Base-by-base conservation (phyloP, 2,113 vertebrate species). In the Mastomys coucha region DNA sequence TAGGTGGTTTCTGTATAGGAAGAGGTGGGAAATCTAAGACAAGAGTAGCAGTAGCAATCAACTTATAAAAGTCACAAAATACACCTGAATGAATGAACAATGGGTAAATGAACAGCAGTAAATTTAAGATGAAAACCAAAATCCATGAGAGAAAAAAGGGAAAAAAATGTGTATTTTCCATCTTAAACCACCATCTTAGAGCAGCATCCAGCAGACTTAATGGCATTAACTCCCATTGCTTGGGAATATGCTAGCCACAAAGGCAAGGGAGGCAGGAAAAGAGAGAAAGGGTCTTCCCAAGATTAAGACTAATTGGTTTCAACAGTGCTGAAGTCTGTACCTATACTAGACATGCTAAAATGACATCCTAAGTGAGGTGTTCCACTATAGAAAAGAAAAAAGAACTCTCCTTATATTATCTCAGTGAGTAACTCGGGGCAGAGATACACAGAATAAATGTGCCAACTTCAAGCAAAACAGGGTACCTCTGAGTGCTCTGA, bases 111-210 rank as follows among this genome's bases (percentile, higher is more conserved):
- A 93, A 84, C 12, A 72, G 26, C 24, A 39, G 67, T 26, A 77
- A 93, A 95, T 78, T 82, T 87, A 96, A 95, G 7, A n/a, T 20
- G 91, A 91, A 82, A 24, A 76, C 6, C 58, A 93, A 94, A 97
- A 82, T 65, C 26, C 36, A 94, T 67, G 39, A 89, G 12, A 96
- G 24, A 3, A 89, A 94, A 94, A 90, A 82, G 39, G 26, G 1
- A 94, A 86, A 72, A 65, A 65, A 16, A 33, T 39, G 24, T 17
- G 0, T 67, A 39, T 24, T 72, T 91, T 28, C 70, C 36, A 84
- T 3, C 45, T 92, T 76, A 86, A 93, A 92, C 12, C 22, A 65
- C 10, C 45, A 70, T 56, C 56, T 89, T 93, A 81, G 91, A 91
- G 56, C 19, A 85, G 65, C 58, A 2, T 58, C 75, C 39, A 87